Base-by-base conservation (phyloP, 2,888 invertebrate species). In the Stenurella melanura region DNA sequence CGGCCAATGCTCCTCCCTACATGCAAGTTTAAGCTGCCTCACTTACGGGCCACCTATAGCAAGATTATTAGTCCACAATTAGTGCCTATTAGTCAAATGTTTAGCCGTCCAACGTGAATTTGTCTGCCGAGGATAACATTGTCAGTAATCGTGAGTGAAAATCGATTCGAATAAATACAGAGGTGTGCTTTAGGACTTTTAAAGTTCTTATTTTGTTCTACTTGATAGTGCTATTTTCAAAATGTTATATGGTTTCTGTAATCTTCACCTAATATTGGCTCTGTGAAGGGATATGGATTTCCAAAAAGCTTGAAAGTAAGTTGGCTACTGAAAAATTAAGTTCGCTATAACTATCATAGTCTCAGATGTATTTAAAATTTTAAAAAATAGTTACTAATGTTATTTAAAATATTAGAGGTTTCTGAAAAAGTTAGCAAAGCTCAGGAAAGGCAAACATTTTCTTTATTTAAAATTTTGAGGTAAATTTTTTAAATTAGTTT, bases 31-130 rank as follows among this genome's bases (percentile, higher is more conserved):
- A 77, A 79, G 77, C 78, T 80, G 78, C 77, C 76, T 73, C 73
- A 80, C 82, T 82, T 82, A 82, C 83, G 85, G 85, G 84, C 84
- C 86, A 82, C 85, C 85, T 83, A 83, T 84, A 80, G 80, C 78
- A 74, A 75, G 80, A 76, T 75, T 81, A 83, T 83, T 83, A 84
- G 83, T 84, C 77, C 79, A 76, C 84, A 86, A 85, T 85, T 85
- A 85, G 84, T 83, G 74, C 78, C 80, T 79, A 81, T 81, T 83
- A 83, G 79, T 74, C 64, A 42, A 73, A 69, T 63, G 61, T 42
- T 61, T 56, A 64, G 26, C 18, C 42, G 58, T 71, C 69, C 69
- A 38, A 58, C 18, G 67, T 26, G 54, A 21, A 58, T 21, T 21
- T 58, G 21, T 19, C 67, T 18, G 18, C 30, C 30, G 50, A 26